Evolutionary conservation across 2,113 vertebrate species (phyloP).

Genomic region (Pachycephala philippinensis): DNA sequence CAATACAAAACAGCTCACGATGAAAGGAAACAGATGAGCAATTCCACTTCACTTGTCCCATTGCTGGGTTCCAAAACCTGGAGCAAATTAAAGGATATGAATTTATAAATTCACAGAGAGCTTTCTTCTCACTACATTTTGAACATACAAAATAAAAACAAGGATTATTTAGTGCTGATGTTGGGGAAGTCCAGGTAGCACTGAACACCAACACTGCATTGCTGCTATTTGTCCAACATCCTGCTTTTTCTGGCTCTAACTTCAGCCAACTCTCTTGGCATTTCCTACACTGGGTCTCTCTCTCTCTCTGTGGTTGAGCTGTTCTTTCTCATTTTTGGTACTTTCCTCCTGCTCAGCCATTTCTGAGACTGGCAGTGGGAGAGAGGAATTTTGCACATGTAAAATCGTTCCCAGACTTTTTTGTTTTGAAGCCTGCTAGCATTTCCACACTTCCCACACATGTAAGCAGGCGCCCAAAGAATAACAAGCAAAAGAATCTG

Average conservation of each 20-base stretch:
- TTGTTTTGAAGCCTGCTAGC: slow-evolving; percentile 39
- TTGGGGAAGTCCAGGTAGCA: neutral
- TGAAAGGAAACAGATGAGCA: neutral
- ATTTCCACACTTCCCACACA: slow-evolving; percentile 56
- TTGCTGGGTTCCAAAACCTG: neutral
- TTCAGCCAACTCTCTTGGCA: neutral
- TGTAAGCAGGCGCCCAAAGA: slow-evolving; percentile 7
- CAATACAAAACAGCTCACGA: neutral
- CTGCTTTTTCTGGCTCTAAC: neutral
- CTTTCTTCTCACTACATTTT: neutral
- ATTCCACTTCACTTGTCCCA: neutral
- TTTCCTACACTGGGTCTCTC: neutral
- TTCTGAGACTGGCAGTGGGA: neutral
- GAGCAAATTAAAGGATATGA: neutral
- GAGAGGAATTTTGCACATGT: slow-evolving; percentile 24
- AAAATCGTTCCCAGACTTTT: slow-evolving; percentile 28
- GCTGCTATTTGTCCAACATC: neutral
- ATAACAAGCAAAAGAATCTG: slow-evolving; percentile 31
- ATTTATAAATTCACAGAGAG: neutral
- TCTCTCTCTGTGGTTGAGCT: neutral
- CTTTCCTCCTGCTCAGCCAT: neutral
- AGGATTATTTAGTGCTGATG: neutral
- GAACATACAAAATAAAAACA: neutral
- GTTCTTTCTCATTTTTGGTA: neutral
- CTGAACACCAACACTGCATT: neutral